Base-by-base conservation (phyloP, 2,888 invertebrate genomes). In the Gasteruption jaculator region DNA sequence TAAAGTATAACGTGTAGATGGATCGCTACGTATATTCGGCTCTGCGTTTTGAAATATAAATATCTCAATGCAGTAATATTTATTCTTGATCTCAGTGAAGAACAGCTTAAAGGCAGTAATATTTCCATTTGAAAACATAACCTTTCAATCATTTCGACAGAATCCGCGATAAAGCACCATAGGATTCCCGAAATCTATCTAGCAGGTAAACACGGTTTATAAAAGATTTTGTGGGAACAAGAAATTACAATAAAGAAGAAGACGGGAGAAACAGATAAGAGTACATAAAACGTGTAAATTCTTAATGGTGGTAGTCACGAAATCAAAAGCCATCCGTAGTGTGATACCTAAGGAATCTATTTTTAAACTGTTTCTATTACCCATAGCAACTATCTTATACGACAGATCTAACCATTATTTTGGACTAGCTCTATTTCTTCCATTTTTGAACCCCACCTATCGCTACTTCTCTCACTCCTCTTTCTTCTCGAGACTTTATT, bases 351-450 rank as follows among this genome's bases (percentile, higher is more conserved):
- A 49, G 53, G 53, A 43, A 51, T 57, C 65, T 68, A 68, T 67
- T 67, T 67, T 67, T 65, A 64, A 67, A 65, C 56, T 62, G 58
- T 63, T 65, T 60, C 48, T 52, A 66, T 65, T 65, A 65, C 58
- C 63, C 59, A 38, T 59, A 56, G 63, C 60, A 65, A 64, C 67
- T 61, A 67, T 68, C 67, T 63, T 48, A 52, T 39, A 58, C 53
- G 51, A 53, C 52, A 55, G 58, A 67, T 65, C 65, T 61, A 60
- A 58, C 64, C 61, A 64, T 66, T 66, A 63, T 63, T 63, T 63
- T 65, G 60, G 60, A 60, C 64, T 64, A 67, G 65, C 56, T 60
- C 62, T 61, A 61, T 63, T 63, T 65, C 49, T 22, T 52, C 49
- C n/a, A 14, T 6, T 19, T 29, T 40, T 11, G 14, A 16, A 40